These are phyloP conservation scores for Lymantria dispar DNA, from an alignment of 2,888 invertebrate species.

Conservation along the genomic window DNA sequence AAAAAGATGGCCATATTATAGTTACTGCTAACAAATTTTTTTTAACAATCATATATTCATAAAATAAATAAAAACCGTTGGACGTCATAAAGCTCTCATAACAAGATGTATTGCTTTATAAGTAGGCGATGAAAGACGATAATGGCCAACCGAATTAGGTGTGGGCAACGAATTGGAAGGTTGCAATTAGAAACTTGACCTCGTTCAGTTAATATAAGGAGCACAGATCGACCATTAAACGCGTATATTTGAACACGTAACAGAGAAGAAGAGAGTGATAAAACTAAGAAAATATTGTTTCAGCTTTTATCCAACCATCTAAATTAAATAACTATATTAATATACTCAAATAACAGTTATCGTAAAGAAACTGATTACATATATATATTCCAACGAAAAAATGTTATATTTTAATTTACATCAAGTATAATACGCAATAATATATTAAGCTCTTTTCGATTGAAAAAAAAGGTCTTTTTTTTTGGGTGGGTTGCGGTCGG, in stretches of 20 bases:
- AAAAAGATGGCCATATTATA: no score
- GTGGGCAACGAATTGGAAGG: conserved; percentile 22
- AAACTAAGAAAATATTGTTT: background rate
- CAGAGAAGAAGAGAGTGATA: background rate
- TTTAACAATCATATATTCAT: background rate
- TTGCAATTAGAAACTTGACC: conserved; percentile 24
- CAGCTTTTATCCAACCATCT: background rate
- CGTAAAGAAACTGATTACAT: no score
- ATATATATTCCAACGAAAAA: no score
- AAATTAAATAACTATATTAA: no score
- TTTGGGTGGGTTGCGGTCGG: no score
- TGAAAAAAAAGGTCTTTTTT: no score
- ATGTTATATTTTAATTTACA: no score
- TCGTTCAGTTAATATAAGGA: conserved; percentile 12
- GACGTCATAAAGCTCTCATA: background rate
- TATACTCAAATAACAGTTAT: no score
- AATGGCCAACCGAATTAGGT: conserved; percentile 25
- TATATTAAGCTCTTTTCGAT: no score
- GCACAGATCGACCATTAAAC: background rate
- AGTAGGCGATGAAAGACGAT: conserved; percentile 16
- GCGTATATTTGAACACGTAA: background rate
- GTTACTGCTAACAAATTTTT: no score
- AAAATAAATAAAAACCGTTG: background rate
- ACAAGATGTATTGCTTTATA: conserved; percentile 26
- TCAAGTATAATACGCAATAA: no score